Evolutionary conservation across 2,113 vertebrate genomes (phyloP), one percentile per base, ranked within the genome.

Genomic region (Python bivittatus): DNA sequence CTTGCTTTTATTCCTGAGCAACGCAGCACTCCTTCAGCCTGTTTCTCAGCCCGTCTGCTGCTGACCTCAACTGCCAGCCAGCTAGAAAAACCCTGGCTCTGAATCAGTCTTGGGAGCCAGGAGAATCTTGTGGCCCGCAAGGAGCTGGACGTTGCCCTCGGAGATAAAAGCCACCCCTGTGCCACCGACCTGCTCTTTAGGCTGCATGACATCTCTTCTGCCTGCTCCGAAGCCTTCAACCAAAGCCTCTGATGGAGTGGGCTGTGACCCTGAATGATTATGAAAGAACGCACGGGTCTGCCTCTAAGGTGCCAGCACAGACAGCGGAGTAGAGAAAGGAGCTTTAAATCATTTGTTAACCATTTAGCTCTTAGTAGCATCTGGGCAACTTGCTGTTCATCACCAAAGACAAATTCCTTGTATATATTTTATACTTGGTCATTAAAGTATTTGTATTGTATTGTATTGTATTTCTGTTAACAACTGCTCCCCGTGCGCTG

Each of bases 1-100:
- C 0, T 84, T 92, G 60, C 94, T 95, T 96, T 95, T 94, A 90
- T 96, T 93, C 92, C 93, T 95, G 91, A 94, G 93, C 0, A 0
- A 93, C 87, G 57, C 58, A 91, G 91, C 88, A 94, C 89, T 88
- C 91, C 84, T 93, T 86, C 90, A 72, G 64, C 88, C 87, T 95
- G 91, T 95, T 94, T 94, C 93, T 96, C 95, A 90, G 52, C 11
- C 72, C 91, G 93, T 84, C 91, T 44, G 90, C 91, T n/a, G 91
- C 92, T 90, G 27, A n/a, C 84, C 20, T 86, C 93, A 93, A 93
- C 58, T 60, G 84, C 87, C 89, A 87, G 29, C 2, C 7, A 44
- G 86, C 91, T 48, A 91, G n/a, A 42, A 58, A 0, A 68, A 2
- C 57, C 52, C 2, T 52, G 84, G n/a, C 79, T 88, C 85, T 20